These are phyloP conservation scores for Maniola jurtina DNA, from an alignment of 1,140 invertebrate species.

Conservation along the genomic window DNA sequence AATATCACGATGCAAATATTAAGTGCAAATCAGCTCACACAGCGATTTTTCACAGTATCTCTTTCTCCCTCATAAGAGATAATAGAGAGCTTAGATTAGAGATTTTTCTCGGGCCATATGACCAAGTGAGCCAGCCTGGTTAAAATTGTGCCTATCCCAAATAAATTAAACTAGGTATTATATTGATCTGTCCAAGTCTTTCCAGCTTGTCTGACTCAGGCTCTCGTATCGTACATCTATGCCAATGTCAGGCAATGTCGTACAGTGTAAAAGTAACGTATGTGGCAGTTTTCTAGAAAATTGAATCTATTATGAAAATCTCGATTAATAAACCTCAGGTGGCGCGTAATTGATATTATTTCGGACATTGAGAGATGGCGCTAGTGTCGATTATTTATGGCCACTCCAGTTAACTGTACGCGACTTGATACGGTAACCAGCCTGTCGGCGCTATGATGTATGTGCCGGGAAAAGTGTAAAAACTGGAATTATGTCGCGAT, in stretches of 20 bases:
- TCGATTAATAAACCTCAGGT: not conserved
- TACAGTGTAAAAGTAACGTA: not conserved
- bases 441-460: not conserved
- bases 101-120: no score
- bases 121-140: no score
- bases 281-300: constrained; percentile 7
- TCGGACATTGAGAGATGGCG: constrained; percentile 4
- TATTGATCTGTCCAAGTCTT: no score
- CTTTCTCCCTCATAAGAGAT: no score
- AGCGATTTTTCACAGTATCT: no score
- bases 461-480: not conserved
- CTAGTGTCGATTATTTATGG: not conserved
- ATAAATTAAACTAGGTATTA: no score
- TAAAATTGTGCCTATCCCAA: no score
- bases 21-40: no score
- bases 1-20: no score
- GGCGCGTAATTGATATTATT: constrained; percentile 3
- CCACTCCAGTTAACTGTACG: constrained; percentile 1
- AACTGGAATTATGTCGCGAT: not conserved
- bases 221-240: no score
- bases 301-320: constrained; percentile 10
- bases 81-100: no score
- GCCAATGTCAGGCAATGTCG: not conserved
- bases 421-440: not conserved
- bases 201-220: no score